Evolutionary conservation across 2,888 invertebrate species (phyloP).

Genomic region (Pardosa pseudoannulata): DNA sequence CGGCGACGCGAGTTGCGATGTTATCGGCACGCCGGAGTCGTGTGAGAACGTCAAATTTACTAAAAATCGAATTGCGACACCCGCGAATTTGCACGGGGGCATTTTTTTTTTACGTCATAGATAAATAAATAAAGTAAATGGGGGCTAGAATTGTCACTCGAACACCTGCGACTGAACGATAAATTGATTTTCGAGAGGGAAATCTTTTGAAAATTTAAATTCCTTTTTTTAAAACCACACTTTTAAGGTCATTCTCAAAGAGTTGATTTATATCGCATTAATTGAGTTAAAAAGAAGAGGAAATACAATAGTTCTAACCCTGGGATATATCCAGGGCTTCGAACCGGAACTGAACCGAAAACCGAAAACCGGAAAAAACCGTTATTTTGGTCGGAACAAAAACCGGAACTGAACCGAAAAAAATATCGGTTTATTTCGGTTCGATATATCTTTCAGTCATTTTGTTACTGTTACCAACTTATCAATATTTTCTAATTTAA

Average conservation of each 20-base stretch:
- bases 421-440: too few relatives aligned
- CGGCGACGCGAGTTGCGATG: slow-evolving; percentile 21
- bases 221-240: neutral
- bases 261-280: too few relatives aligned
- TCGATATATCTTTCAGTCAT: too few relatives aligned
- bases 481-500: too few relatives aligned
- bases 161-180: slow-evolving; percentile 41
- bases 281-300: too few relatives aligned
- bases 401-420: too few relatives aligned
- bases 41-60: slow-evolving; percentile 53
- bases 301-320: too few relatives aligned
- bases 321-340: too few relatives aligned
- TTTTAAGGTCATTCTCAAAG: neutral
- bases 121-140: neutral
- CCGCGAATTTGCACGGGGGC: slow-evolving; percentile 35
- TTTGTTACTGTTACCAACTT: too few relatives aligned
- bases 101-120: slow-evolving; percentile 13
- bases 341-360: too few relatives aligned
- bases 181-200: neutral
- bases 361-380: too few relatives aligned
- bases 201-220: neutral
- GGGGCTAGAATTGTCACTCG: neutral
- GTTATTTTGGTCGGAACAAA: too few relatives aligned
- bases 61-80: slow-evolving; percentile 49
- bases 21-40: slow-evolving; percentile 35